Evolutionary conservation across 2,113 vertebrate species (phyloP).

Genomic region (Cygnus atratus): DNA sequence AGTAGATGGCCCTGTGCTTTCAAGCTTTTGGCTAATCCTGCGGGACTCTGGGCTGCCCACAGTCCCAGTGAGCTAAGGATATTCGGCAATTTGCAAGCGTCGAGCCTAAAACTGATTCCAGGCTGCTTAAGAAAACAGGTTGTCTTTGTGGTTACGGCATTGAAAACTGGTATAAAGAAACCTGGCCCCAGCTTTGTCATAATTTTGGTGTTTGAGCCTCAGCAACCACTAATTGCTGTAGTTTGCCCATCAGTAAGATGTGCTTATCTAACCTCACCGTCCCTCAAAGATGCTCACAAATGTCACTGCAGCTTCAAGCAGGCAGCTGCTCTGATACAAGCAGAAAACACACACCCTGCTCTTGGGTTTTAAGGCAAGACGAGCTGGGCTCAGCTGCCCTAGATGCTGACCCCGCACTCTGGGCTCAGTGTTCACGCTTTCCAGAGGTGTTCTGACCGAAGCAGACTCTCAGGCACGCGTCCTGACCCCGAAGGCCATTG

Average conservation of each 20-base stretch:
- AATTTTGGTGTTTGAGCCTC: rapidly evolving
- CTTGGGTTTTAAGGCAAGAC: rapidly evolving
- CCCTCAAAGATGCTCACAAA: rapidly evolving
- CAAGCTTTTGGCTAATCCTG: background rate
- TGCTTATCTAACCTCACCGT: background rate
- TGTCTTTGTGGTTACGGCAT: rapidly evolving
- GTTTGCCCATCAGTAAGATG: rapidly evolving
- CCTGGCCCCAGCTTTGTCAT: background rate
- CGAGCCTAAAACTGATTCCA: background rate
- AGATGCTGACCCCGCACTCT: too few species aligned
- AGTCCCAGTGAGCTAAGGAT: rapidly evolving
- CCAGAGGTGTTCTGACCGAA: background rate
- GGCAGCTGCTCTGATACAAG: rapidly evolving
- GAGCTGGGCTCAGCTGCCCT: rapidly evolving
- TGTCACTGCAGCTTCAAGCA: rapidly evolving
- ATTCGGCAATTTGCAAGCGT: rapidly evolving
- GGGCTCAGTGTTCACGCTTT: rapidly evolving
- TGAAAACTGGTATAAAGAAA: rapidly evolving
- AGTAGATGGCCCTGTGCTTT: background rate
- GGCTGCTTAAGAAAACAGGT: background rate
- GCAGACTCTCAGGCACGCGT: rapidly evolving
- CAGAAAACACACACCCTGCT: rapidly evolving
- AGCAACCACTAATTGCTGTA: rapidly evolving
- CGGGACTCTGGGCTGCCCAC: background rate
- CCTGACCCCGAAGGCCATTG: background rate